Percentiles rank a stretch among this genome's conserved stretches.
Conservation (phyloP, 1,140 invertebrate genomes). For the Hermetia illucens region DNA sequence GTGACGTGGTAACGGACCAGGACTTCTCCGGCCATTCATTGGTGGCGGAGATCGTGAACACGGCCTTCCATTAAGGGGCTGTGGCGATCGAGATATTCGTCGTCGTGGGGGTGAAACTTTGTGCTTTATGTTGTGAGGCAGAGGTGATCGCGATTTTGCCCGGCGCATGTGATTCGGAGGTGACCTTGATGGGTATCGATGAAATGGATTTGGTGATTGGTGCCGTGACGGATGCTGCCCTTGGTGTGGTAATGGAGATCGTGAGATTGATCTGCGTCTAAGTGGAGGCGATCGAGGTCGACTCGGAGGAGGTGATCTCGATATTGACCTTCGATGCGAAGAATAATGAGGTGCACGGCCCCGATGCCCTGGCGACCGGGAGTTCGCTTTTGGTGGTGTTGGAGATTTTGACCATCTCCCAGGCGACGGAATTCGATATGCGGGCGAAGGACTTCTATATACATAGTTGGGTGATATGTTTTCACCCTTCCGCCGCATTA, state of each 20-base stretch:
- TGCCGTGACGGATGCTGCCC: not conserved
- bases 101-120: not conserved
- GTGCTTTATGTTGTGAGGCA: not conserved
- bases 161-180: not conserved
- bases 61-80: not conserved
- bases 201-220: not conserved
- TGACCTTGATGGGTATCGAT: not conserved
- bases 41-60: not conserved
- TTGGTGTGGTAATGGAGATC: not conserved
- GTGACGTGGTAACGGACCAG: not conserved
- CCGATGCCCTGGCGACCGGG: slow-evolving; percentile 1
- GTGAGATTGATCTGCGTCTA: not conserved
- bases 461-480: not conserved
- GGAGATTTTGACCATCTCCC: slow-evolving; percentile 3
- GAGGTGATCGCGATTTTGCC: not conserved
- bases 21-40: not conserved
- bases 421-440: not conserved
- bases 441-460: not conserved
- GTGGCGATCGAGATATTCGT: not conserved
- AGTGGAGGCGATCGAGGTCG: not conserved
- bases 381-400: not conserved
- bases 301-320: not conserved
- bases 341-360: not conserved
- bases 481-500: slow-evolving; percentile 1
- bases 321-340: not conserved